Base-by-base conservation (phyloP, 1,140 invertebrate species). In the Hermetia illucens region DNA sequence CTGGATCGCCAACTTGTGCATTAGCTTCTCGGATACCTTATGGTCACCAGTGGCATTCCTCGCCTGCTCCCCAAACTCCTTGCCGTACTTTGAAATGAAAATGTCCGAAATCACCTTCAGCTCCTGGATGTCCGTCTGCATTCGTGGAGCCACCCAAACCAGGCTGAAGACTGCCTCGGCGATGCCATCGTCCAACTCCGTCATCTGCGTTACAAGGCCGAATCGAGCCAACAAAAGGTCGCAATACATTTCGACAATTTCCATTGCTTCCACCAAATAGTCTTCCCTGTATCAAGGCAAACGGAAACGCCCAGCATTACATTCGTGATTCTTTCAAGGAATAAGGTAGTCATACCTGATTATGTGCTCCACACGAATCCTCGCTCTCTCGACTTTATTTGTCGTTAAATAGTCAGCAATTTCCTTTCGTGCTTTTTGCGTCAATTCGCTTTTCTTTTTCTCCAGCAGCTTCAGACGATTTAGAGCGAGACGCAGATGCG, bases 161-260 rank as follows among this genome's bases (percentile, higher is more conserved):
- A 99, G 65, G 49, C 81, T 95, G 3, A 91, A 93, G 45, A 98
- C 88, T 4, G 94, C 83, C 68, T 98, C 95, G 20, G 88, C 81
- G 19, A 99, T 66, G 4, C 93, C 93, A 43, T 91, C 87, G 58
- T 98, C 95, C 4, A 98, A 54, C 43, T 86, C 87, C 75, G 96
- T 97, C 81, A 95, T 93, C 65, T 97, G 92, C 46, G 95, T 87
- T 34, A 98, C 80, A 2, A 98, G 68, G 12, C 95, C 96, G 69
- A 98, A 98, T 56, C 94, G 72, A 3, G 95, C 93, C 13, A 99
- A 63, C n/a, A 99, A 61, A 16, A 98, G 64, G 69, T 99, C 96
- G 67, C 94, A 98, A 58, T 94, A 98, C 91, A 98, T 98, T 70
- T 99, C 96, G 3, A 98, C 72, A 32, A 98, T 71, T 73, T 98